These are phyloP conservation scores for Toxotes lorentzi DNA, from an alignment of 2,797 vertebrate species.

Conservation along the genomic window DNA sequence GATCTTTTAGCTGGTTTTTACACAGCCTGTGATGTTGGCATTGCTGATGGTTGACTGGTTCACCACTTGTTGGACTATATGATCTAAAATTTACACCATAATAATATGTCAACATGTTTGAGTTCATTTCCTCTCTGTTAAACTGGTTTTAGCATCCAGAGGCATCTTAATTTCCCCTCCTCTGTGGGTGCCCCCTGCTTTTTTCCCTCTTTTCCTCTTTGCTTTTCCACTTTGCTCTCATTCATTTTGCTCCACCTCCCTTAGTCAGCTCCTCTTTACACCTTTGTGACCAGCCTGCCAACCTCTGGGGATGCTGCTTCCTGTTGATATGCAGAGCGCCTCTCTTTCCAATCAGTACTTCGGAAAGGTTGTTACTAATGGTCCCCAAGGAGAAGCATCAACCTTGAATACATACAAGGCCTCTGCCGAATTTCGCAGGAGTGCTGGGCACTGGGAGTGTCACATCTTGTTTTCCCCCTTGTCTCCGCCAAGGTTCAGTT, in stretches of 20 bases:
- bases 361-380: slow-evolving; percentile 87
- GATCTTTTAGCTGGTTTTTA: neutral
- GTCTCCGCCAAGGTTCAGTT: slow-evolving; percentile 67
- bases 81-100: neutral
- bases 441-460: slow-evolving; percentile 63
- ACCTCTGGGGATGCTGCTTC: slow-evolving; percentile 72
- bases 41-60: neutral
- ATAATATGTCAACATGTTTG: neutral
- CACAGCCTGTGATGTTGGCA: neutral
- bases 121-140: neutral
- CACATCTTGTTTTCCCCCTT: slow-evolving; percentile 67
- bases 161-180: slow-evolving; percentile 71
- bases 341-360: slow-evolving; percentile 85
- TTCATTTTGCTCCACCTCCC: slow-evolving; percentile 49
- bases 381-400: slow-evolving; percentile 80
- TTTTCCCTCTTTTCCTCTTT: neutral
- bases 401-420: slow-evolving; percentile 83
- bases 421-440: slow-evolving; percentile 56
- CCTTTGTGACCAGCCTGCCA: slow-evolving; percentile 68
- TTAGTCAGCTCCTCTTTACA: slow-evolving; percentile 58
- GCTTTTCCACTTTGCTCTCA: slow-evolving; percentile 31
- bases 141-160: slow-evolving; percentile 31
- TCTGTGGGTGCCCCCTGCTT: slow-evolving; percentile 29
- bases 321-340: slow-evolving; percentile 86
- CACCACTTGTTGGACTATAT: neutral